These are phyloP conservation scores for Agonopterix heracliana DNA, from an alignment of 2,888 invertebrate genomes.

Conservation along the genomic window DNA sequence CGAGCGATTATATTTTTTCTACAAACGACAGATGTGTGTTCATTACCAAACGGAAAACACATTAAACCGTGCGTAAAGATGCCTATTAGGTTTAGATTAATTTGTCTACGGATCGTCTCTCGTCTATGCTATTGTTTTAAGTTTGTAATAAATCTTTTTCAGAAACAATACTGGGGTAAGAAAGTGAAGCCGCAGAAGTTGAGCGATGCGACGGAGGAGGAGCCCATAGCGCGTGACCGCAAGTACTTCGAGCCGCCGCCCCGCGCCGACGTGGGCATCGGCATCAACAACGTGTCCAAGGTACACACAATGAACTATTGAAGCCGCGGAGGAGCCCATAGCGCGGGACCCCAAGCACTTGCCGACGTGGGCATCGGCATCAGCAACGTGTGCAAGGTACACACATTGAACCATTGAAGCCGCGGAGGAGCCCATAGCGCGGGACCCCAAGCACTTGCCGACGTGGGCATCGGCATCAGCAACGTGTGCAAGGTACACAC, in stretches of 20 bases:
- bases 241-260: conserved; percentile 35
- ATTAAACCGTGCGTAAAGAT: no score
- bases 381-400: conserved; percentile 38
- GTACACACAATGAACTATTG: conserved; percentile 8
- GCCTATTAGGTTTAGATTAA: no score
- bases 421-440: conserved; percentile 21
- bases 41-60: no score
- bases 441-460: conserved; percentile 29
- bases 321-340: conserved; percentile 22
- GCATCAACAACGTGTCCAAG: conserved; percentile 41
- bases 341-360: conserved; percentile 25
- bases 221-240: conserved; percentile 20
- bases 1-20: no score
- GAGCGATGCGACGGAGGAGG: conserved; percentile 22
- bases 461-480: no score
- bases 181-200: conserved; percentile 26
- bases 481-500: conserved; percentile 37
- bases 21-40: no score
- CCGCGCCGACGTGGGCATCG: conserved; percentile 37
- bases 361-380: no score
- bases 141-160: background rate
- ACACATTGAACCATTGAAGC: background rate
- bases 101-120: no score
- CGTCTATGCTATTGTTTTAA: no score
- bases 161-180: conserved; percentile 11